Evolutionary conservation across 64 coral and sea anemone species (phyloP).

Genomic region (Porites australiensis): DNA sequence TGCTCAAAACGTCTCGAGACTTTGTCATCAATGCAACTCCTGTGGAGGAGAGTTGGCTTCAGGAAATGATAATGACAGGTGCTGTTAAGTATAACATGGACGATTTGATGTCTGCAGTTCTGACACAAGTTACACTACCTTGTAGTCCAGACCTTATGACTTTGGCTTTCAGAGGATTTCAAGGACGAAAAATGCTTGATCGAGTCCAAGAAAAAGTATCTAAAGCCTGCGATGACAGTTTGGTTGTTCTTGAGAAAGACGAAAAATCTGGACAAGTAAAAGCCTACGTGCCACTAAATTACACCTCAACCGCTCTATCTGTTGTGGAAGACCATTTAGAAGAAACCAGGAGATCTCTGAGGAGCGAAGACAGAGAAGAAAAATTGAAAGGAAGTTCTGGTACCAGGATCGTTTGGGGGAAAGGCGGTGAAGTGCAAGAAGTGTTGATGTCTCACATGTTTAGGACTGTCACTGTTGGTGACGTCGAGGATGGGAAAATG

Average conservation of each 20-base stretch:
- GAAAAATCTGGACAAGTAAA: slow-evolving; percentile 21
- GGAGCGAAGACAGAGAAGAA: slow-evolving; percentile 34
- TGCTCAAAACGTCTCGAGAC: slow-evolving; percentile 83
- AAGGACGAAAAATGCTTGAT: not conserved
- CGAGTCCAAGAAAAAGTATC: slow-evolving; percentile 9
- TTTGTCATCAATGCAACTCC: slow-evolving; percentile 82
- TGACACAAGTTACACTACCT: not conserved
- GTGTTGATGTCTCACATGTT: slow-evolving; percentile 86
- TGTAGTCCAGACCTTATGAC: slow-evolving; percentile 50
- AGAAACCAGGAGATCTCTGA: slow-evolving; percentile 22
- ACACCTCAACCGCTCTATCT: slow-evolving; percentile 23
- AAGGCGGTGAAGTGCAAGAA: slow-evolving; percentile 69
- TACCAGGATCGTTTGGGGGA: slow-evolving; percentile 63
- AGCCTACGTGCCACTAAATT: slow-evolving; percentile 40
- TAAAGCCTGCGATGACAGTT: slow-evolving; percentile 11
- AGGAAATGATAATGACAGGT: slow-evolving; percentile 50
- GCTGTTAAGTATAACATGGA: slow-evolving; percentile 9
- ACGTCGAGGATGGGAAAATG: not conserved
- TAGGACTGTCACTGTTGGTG: slow-evolving; percentile 68
- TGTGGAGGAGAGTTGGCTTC: slow-evolving; percentile 74
- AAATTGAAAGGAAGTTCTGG: slow-evolving; percentile 3
- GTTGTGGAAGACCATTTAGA: slow-evolving; percentile 40
- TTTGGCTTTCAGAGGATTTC: slow-evolving; percentile 19
- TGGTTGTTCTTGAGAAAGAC: slow-evolving; percentile 30
- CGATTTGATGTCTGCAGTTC: slow-evolving; percentile 2